Base-by-base conservation (phyloP, 2,113 vertebrate genomes). In the Bombycilla garrulus region DNA sequence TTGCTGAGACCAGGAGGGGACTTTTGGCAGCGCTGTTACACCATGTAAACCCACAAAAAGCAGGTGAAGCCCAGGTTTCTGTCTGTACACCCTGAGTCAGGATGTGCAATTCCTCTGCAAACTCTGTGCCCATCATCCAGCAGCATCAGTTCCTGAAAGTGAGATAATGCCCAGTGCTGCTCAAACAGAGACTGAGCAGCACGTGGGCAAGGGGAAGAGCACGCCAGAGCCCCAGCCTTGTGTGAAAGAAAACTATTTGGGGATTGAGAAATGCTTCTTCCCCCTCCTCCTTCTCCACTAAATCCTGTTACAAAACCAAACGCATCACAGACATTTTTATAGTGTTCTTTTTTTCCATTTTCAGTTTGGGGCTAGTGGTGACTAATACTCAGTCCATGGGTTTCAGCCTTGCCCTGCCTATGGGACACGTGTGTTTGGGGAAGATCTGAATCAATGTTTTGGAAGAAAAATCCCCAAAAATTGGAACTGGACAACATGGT, bases 281-380 rank as follows among this genome's bases (percentile, higher is more conserved):
- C 16, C 35, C 12, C 20, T 58, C 42, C 54, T 88, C 66, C 25
- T 21, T 73, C 45, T 42, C 76, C 54, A 50, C 10, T 62, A 81
- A 96, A 86, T 40, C 67, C 44, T 66, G 47, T 83, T 88, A 82
- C 90, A 93, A 92, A 96, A 77, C 47, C 53, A 92, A 92, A 81
- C 40, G 51, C 60, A 80, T 83, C 64, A 60, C 54, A 66, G 66
- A 31, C 47, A 60, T 88, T 92, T 95, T 92, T 81, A 58, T 15
- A 60, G 44, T 9, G 14, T 23, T 77, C 18, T 67, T 78, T 81
- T 70, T 77, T n/a, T 3, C 74, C 62, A 7, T 82, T 50, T 82
- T 35, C 73, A 62, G 26, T 70, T 9, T 51, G 62, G 69, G 23
- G 29, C 31, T 77, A 21, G 14, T 15, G n/a, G 48, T 95, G 93